Evolutionary conservation across 2,797 vertebrate genomes (phyloP).

Genomic region (Lagocephalus sceleratus): DNA sequence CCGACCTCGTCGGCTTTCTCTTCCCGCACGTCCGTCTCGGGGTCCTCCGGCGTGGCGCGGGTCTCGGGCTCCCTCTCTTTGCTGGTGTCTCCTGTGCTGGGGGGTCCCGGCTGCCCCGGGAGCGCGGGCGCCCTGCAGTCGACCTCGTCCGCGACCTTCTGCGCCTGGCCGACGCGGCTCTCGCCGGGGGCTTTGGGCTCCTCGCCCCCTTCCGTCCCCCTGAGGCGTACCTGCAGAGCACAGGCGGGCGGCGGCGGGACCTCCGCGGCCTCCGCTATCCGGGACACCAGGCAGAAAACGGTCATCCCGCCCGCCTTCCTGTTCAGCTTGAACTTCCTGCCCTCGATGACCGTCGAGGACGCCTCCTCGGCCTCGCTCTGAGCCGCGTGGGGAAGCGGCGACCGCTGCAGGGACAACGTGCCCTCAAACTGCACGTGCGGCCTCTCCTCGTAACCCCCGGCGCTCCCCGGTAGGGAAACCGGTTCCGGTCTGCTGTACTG

Average conservation of each 20-base stretch:
- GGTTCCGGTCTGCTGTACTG: constrained; percentile 15
- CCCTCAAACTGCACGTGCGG: constrained; percentile 7
- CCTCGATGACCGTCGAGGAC: constrained; percentile 55
- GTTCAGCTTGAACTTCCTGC: constrained; percentile 57
- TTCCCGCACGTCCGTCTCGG: constrained; percentile 2
- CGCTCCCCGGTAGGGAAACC: constrained; percentile 9
- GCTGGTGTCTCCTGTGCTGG: constrained; percentile 4
- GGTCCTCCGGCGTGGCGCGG: constrained; percentile 20
- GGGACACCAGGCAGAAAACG: constrained; percentile 78
- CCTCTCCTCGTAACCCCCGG: constrained; percentile 20
- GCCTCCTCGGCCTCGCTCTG: constrained; percentile 28
- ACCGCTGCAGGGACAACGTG: constrained; percentile 15
- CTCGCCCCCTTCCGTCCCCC: constrained; percentile 19
- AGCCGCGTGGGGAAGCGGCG: constrained; percentile 20
- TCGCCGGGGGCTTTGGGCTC: constrained; percentile 7
- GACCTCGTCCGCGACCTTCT: constrained; percentile 66
- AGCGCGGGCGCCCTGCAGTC: constrained; percentile 41
- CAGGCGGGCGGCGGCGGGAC: constrained; percentile 40
- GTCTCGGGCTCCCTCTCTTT: constrained; percentile 16
- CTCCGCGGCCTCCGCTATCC: constrained; percentile 54
- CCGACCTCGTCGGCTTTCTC: constrained; percentile 14
- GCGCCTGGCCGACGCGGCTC: constrained; percentile 17
- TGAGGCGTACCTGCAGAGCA: constrained; percentile 21
- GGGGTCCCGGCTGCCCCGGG: constrained; percentile 16
- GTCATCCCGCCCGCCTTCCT: constrained; percentile 71